These are phyloP conservation scores for Anthonomus grandis DNA, from an alignment of 1,140 invertebrate species.

Conservation along the genomic window DNA sequence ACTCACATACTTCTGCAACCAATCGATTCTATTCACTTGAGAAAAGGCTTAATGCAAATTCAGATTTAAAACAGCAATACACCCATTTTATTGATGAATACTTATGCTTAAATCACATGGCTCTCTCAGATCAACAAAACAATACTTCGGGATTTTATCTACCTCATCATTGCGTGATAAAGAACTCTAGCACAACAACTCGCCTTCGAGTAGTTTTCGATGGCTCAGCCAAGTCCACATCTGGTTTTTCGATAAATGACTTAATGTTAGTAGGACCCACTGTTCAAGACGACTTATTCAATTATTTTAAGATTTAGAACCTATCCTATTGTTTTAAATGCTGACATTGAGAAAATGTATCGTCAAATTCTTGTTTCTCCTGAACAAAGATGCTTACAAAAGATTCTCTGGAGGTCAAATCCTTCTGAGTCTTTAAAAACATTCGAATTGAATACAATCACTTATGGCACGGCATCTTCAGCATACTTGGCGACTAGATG, in stretches of 20 bases:
- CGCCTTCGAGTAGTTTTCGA: too few relatives aligned
- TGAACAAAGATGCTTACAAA: too few relatives aligned
- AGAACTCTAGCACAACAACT: constrained; percentile 32
- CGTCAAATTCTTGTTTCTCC: constrained; percentile 43
- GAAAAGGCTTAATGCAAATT: constrained; percentile 34
- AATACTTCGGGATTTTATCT: constrained; percentile 39
- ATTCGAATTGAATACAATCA: too few relatives aligned
- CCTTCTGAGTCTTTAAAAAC: too few relatives aligned
- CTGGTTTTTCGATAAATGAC: constrained; percentile 37
- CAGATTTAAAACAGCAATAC: constrained; percentile 32
- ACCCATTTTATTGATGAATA: constrained; percentile 46
- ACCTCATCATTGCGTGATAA: constrained; percentile 41
- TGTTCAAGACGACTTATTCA: constrained; percentile 45
- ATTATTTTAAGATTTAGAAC: constrained; percentile 48
- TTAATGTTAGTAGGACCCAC: constrained; percentile 35
- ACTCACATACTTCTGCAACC: constrained; percentile 38
- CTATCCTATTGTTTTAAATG: constrained; percentile 43
- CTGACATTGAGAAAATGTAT: constrained; percentile 50
- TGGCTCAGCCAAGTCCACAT: constrained; percentile 40
- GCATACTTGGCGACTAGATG: constrained; percentile 43
- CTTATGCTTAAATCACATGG: constrained; percentile 1
- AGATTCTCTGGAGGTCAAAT: too few relatives aligned
- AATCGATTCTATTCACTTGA: constrained; percentile 39
- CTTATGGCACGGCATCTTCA: constrained; percentile 39
- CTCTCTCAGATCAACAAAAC: constrained; percentile 3